Percentiles rank a stretch among this genome's conserved stretches.
phyloP scores from a whole-genome alignment of 2,888 invertebrate species.

The Melieria picta region DNA sequence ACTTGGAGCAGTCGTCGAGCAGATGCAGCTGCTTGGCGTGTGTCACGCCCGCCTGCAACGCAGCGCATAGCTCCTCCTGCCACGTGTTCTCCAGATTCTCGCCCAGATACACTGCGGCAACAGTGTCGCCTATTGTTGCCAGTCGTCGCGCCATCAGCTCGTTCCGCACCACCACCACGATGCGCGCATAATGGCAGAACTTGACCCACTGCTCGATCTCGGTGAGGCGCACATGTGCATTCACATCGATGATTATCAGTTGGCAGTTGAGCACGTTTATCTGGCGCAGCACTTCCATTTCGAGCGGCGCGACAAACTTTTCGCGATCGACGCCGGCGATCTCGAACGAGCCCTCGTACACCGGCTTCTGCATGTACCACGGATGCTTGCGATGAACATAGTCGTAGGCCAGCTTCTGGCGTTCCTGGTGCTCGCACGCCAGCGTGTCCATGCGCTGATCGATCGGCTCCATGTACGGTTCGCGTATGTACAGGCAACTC shows the following conservation, averaged over 20 bases:
- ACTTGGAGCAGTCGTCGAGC: constrained; percentile 41
- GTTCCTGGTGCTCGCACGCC: constrained; percentile 39
- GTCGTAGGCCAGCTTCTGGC: constrained; percentile 51
- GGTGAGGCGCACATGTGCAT: constrained; percentile 43
- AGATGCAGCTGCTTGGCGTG: constrained; percentile 46
- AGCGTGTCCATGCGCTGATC: constrained; percentile 40
- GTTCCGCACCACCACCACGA: constrained; percentile 52
- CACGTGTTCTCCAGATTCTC: constrained; percentile 48
- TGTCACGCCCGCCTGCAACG: constrained; percentile 43
- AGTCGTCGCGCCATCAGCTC: constrained; percentile 46
- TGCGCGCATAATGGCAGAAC: constrained; percentile 50
- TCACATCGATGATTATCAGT: constrained; percentile 54
- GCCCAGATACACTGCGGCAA: constrained; percentile 46
- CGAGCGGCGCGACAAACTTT: constrained; percentile 46
- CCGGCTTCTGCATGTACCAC: constrained; percentile 48
- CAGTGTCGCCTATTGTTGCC: constrained; percentile 41
- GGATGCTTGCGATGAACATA: constrained; percentile 52
- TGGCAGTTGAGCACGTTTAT: constrained; percentile 49
- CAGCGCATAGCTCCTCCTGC: constrained; percentile 51
- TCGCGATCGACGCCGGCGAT: constrained; percentile 42
- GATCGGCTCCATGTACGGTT: constrained; percentile 35
- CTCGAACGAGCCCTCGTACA: constrained; percentile 41
- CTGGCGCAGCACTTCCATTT: constrained; percentile 46
- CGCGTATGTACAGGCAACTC: background rate
- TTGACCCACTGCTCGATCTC: constrained; percentile 55